A percentile compares a stretch with the other conserved stretches of the same genome.
Conservation (phyloP, 2,888 invertebrate species). For the Eupithecia pulchellata region DNA sequence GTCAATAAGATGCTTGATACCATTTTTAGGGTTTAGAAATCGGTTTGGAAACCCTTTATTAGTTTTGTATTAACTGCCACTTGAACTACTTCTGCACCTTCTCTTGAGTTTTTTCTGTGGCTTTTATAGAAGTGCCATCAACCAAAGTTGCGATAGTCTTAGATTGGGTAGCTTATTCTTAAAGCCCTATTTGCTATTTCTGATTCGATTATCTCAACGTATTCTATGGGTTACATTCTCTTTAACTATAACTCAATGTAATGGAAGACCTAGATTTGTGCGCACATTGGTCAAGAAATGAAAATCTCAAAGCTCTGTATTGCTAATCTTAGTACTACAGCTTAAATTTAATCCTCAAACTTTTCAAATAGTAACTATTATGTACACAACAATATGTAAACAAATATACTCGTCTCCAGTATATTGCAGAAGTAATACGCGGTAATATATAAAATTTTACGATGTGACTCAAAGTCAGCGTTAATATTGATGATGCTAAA, state of each 20-base stretch:
- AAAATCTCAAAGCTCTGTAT: not conserved
- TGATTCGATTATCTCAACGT: no score
- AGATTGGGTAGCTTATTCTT: no score
- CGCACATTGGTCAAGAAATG: not conserved
- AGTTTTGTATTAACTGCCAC: no score
- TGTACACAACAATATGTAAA: not conserved
- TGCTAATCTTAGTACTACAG: not conserved
- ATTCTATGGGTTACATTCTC: no score
- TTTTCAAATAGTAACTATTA: not conserved
- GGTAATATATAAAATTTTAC: not conserved
- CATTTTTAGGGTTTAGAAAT: no score
- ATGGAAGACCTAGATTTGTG: not conserved
- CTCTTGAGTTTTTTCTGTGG: no score
- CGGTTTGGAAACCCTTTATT: no score
- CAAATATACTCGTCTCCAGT: not conserved
- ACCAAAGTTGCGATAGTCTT: no score
- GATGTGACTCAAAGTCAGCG: not conserved
- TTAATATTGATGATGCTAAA: not conserved
- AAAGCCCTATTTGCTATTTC: no score
- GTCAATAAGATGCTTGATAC: not conserved
- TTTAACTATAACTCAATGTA: no score
- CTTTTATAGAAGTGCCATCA: no score
- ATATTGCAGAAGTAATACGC: not conserved
- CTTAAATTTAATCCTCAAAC: not conserved
- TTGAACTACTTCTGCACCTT: no score